Evolutionary conservation across 1,140 invertebrate genomes (phyloP), one percentile per base, ranked within the genome.

Genomic region (Ceratina calcarata): DNA sequence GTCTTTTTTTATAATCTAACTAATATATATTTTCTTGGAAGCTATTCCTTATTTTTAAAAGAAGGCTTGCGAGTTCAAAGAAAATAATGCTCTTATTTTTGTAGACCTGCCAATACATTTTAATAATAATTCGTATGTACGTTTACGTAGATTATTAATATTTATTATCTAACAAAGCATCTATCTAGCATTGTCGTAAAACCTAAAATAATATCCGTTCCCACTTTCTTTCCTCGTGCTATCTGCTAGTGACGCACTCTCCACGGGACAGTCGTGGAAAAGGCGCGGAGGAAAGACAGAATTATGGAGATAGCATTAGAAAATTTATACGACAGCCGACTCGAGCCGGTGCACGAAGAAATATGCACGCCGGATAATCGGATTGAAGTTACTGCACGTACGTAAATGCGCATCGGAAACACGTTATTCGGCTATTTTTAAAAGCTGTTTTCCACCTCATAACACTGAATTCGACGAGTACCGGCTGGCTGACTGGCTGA

Each of bases 381-480:
- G 69, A 78, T 79, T 20, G 78, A 49, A 66, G 78, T 79, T 79
- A 79, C 76, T 60, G 62, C 78, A 74, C 71, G 55, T 79, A 73
- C 78, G 82, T 79, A 84, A 80, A 83, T 53, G 78, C 58, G 83
- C 61, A 84, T 84, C 82, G 82, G 64, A 71, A 84, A 84, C 82
- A 71, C 51, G 77, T 83, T 67, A 80, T 76, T 83, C 70, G 77
- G 83, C 61, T 68, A 79, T 76, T 84, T 84, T 84, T 84, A 80
- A 71, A 84, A 84, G 49, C 71, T 71, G 78, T 80, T 84, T 84
- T 84, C 77, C 77, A 84, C 82, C 77, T 84, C 77, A 66, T 80
- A 84, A 76, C 77, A 16, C 71, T 57, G 78, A 84, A 76, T 84
- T 74, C 82, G 82, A 84, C 77, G 83, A 84, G 74, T 76, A 66